phyloP scores from a whole-genome alignment of 2,113 vertebrate genomes.

The Smithornis capensis region DNA sequence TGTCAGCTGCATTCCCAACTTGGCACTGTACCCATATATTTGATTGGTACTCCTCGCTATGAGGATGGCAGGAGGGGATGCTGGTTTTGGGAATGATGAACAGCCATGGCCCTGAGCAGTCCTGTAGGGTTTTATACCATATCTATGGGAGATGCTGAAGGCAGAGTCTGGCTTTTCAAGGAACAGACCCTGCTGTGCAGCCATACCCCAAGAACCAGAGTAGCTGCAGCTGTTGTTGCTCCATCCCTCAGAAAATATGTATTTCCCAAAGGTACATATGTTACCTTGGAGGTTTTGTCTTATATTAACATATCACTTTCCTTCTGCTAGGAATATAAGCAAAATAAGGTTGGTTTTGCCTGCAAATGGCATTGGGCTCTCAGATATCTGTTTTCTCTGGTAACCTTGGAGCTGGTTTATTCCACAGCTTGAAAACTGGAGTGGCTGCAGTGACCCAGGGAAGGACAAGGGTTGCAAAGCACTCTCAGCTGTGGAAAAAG shows the following conservation, averaged over 20 bases:
- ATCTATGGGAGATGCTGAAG: not conserved
- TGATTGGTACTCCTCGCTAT: not conserved
- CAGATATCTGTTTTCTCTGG: not conserved
- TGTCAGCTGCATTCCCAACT: not conserved
- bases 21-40: not conserved
- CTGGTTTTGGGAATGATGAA: not conserved
- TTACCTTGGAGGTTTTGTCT: not conserved
- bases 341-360: not conserved
- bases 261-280: not conserved
- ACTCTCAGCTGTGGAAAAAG: not conserved
- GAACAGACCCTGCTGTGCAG: fast-evolving
- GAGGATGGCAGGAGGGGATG: not conserved
- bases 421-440: not conserved
- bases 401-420: not conserved
- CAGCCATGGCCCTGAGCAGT: fast-evolving
- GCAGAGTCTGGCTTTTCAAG: not conserved
- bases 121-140: not conserved
- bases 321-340: not conserved
- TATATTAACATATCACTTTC: not conserved
- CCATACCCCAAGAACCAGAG: not conserved
- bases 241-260: not conserved
- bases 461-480: not conserved
- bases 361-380: fast-evolving
- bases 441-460: not conserved
- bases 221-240: not conserved